These are phyloP conservation scores for Corvus moneduloides DNA, from an alignment of 2,113 vertebrate genomes.

Conservation along the genomic window DNA sequence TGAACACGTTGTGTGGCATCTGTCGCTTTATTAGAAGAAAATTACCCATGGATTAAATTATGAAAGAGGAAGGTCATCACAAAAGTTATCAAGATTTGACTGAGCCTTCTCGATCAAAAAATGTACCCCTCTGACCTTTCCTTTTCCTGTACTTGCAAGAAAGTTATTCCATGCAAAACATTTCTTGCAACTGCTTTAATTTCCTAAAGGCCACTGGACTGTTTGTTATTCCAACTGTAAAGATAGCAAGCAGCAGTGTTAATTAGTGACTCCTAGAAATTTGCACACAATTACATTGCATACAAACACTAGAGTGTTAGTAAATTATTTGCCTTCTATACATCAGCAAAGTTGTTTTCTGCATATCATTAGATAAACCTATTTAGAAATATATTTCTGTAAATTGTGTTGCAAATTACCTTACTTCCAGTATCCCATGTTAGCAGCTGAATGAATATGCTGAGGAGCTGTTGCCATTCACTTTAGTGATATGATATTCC, in stretches of 20 bases:
- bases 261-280: background rate
- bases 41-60: background rate
- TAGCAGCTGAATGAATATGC: slow-evolving; percentile 3
- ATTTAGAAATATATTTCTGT: background rate
- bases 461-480: slow-evolving; percentile 4
- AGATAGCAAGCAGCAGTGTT: background rate
- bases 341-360: background rate
- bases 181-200: background rate
- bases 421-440: slow-evolving; percentile 26
- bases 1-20: background rate
- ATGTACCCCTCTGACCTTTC: background rate
- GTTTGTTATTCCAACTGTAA: background rate
- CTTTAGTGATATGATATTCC: background rate
- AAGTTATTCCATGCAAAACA: background rate
- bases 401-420: background rate
- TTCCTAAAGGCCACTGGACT: background rate
- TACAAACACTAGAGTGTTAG: background rate
- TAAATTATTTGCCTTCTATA: background rate
- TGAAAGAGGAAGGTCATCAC: background rate
- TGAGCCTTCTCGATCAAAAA: background rate
- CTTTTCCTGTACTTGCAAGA: background rate
- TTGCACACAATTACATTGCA: background rate
- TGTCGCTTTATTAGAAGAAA: background rate
- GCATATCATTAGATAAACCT: background rate
- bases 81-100: background rate